Conservation (phyloP, 2,113 vertebrate species). For the Tachysurus fulvidraco region DNA sequence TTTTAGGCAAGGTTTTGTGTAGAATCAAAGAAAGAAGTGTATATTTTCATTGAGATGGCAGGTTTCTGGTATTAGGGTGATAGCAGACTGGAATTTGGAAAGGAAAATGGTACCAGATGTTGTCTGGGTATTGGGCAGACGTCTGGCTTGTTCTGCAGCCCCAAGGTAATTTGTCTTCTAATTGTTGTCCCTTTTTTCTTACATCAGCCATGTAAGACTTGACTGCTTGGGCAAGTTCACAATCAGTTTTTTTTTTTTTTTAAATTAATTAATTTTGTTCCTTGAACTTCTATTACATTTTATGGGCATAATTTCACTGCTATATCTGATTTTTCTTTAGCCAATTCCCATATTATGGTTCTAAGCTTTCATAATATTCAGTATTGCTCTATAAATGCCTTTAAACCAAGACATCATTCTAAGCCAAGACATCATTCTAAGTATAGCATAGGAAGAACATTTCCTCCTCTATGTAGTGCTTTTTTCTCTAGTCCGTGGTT, state of each 20-base stretch:
- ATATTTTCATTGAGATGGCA: slow-evolving; percentile 50
- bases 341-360: background rate
- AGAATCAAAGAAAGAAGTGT: slow-evolving; percentile 47
- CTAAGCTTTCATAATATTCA: background rate
- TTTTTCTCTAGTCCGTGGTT: background rate
- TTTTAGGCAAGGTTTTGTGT: slow-evolving; percentile 43
- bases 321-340: background rate
- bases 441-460: background rate
- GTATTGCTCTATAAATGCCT: background rate
- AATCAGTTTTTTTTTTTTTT: background rate
- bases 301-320: background rate
- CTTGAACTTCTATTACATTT: background rate
- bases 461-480: background rate
- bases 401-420: background rate
- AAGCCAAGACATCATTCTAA: background rate
- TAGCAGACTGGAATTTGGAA: slow-evolving; percentile 59
- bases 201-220: slow-evolving; percentile 53
- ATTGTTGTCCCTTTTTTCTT: slow-evolving; percentile 59
- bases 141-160: slow-evolving; percentile 53
- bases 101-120: slow-evolving; percentile 67
- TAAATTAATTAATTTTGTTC: background rate
- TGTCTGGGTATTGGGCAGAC: slow-evolving; percentile 56
- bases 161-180: slow-evolving; percentile 66
- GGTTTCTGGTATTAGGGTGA: slow-evolving; percentile 58
- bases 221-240: slow-evolving; percentile 42